Conservation (phyloP, 2,888 invertebrate genomes). For the Anthrax anthrax region DNA sequence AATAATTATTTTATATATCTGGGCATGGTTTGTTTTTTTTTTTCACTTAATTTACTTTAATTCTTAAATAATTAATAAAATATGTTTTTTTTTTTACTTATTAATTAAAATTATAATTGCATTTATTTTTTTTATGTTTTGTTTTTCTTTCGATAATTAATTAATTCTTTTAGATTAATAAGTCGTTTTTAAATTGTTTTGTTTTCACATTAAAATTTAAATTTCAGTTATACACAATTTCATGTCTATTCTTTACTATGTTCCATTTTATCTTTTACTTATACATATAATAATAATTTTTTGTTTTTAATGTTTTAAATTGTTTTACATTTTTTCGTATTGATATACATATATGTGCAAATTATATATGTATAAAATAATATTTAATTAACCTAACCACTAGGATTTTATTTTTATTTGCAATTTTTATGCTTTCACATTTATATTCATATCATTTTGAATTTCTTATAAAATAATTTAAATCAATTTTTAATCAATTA, state of each 20-base stretch:
- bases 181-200: neutral
- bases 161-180: neutral
- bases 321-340: neutral
- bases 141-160: neutral
- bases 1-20: neutral
- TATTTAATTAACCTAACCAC: neutral
- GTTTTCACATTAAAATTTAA: neutral
- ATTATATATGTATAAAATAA: neutral
- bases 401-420: neutral
- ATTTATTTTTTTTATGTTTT: neutral
- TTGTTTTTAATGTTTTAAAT: neutral
- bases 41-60: neutral
- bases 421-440: neutral
- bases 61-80: neutral
- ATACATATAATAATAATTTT: neutral
- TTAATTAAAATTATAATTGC: neutral
- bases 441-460: neutral
- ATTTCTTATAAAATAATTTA: neutral
- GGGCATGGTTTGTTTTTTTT: neutral
- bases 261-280: neutral
- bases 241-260: neutral
- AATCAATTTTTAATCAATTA: neutral
- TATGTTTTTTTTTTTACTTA: neutral
- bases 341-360: too few relatives aligned
- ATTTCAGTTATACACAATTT: neutral